Base-by-base conservation (phyloP, 2,888 invertebrate genomes). In the Gari tellinella region DNA sequence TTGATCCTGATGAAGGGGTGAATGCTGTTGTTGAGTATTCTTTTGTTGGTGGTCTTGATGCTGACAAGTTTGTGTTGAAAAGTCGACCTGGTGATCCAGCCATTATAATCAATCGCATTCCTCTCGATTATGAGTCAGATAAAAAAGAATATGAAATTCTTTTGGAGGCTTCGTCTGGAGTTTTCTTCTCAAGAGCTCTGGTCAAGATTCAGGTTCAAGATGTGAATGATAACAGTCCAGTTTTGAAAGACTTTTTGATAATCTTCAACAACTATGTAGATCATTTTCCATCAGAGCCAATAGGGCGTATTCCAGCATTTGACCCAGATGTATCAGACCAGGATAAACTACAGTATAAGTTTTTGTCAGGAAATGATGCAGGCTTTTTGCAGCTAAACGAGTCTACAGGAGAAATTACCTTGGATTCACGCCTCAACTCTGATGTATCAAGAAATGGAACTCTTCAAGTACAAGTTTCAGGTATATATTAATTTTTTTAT, bases 191-290 rank as follows among this genome's bases (percentile, higher is more conserved):
- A 78, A 97, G 98, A 90, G 97, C 96, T 1, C 94, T 96, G 83
- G 95, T 98, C 0, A 96, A 96, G 89, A 95, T 99, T 40, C 92
- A 96, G 5, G 97, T 99, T 0, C 96, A 96, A 0, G 99, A 98
- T 91, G 96, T 97, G 0, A 92, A 99, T 90, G 99, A 99, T 90
- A 99, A 99, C 90, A 96, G 96, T 0, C 99, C 99, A 0, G 93
- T 95, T 82, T 93, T 99, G 85, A 95, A 96, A 84, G 97, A 99
- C 90, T 99, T 99, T 88, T 92, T 95, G 87, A 95, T 99, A 0
- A 95, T 99, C 57, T 97, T 99, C 92, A 99, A 99, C 92, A 99
- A 99, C 89, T 99, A 96, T 91, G 95, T 95, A 82, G 96, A 97
- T 86, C 96, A 96, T 88, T 99, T 99, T 90, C 98, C 98, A 0